Evolutionary conservation across 2,888 invertebrate genomes (phyloP).

Genomic region (Tortricodes alternella): DNA sequence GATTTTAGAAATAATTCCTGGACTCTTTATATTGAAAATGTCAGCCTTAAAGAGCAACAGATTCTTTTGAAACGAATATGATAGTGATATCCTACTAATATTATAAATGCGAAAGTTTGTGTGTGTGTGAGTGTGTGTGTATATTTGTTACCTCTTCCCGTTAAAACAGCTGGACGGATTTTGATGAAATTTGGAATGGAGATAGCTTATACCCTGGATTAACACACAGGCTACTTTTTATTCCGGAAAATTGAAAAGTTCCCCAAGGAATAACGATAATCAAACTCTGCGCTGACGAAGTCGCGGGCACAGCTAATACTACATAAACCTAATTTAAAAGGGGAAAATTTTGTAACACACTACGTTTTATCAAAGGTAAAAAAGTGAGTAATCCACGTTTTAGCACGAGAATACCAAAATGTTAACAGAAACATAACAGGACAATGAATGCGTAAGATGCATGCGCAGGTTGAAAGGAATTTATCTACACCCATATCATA

Average conservation of each 20-base stretch:
- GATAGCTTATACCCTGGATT: too few relatives aligned
- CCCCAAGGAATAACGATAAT: too few relatives aligned
- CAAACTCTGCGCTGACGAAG: too few relatives aligned
- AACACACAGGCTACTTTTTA: too few relatives aligned
- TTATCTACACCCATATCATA: slow-evolving; percentile 6
- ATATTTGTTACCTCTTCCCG: too few relatives aligned
- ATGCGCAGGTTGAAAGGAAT: slow-evolving; percentile 13
- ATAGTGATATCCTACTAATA: slow-evolving; percentile 20
- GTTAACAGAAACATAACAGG: neutral
- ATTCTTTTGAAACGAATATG: slow-evolving; percentile 35
- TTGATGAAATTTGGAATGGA: too few relatives aligned
- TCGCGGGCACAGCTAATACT: too few relatives aligned
- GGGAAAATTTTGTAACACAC: neutral
- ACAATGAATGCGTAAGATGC: neutral
- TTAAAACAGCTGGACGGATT: too few relatives aligned
- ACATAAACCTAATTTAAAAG: neutral
- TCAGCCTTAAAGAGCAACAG: slow-evolving; percentile 1
- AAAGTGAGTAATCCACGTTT: too few relatives aligned
- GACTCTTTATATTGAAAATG: slow-evolving; percentile 6
- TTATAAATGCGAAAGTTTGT: too few relatives aligned
- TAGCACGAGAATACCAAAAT: neutral
- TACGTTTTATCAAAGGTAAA: neutral
- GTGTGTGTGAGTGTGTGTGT: too few relatives aligned
- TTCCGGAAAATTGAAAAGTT: too few relatives aligned
- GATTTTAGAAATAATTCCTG: slow-evolving; percentile 3